phyloP scores from a whole-genome alignment of 2,888 invertebrate species.

The Bombylius major region DNA sequence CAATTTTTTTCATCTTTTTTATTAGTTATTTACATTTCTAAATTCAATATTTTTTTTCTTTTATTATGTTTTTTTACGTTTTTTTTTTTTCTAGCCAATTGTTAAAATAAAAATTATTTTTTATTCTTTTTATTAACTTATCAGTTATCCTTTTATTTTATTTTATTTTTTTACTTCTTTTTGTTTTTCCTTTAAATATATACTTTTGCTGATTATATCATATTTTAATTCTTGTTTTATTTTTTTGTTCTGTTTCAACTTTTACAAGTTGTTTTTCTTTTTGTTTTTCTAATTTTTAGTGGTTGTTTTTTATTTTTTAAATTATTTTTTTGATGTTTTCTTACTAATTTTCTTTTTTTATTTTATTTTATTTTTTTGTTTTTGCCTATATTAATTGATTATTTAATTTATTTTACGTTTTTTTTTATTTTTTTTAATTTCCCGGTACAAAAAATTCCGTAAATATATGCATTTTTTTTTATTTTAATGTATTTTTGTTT shows the following conservation, averaged over 20 bases:
- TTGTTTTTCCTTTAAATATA: conserved; percentile 5
- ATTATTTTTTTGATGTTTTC: conserved; percentile 12
- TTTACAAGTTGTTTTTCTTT: conserved; percentile 13
- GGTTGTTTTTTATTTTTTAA: conserved; percentile 15
- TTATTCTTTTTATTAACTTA: conserved; percentile 9
- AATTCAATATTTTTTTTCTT: conserved; percentile 12
- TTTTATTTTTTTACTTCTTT: too few species aligned
- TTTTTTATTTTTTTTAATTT: conserved; percentile 3
- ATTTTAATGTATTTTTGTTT: conserved; percentile 6
- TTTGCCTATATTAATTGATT: background rate
- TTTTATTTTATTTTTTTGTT: conserved; percentile 8
- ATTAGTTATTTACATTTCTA: conserved; percentile 9
- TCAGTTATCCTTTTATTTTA: background rate
- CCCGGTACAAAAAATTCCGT: conserved; percentile 13
- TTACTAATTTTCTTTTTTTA: conserved; percentile 10
- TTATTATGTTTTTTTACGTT: too few species aligned
- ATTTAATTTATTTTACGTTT: background rate
- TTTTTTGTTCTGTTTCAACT: conserved; percentile 14
- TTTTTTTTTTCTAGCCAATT: background rate
- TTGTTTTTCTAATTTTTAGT: conserved; percentile 1
- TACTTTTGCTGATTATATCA: conserved; percentile 6
- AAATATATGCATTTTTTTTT: conserved; percentile 10
- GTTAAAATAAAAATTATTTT: background rate
- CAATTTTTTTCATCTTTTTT: conserved; percentile 11
- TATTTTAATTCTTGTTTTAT: background rate